Evolutionary conservation across 2,113 vertebrate species (phyloP).

Genomic region (Zosterops lateralis): DNA sequence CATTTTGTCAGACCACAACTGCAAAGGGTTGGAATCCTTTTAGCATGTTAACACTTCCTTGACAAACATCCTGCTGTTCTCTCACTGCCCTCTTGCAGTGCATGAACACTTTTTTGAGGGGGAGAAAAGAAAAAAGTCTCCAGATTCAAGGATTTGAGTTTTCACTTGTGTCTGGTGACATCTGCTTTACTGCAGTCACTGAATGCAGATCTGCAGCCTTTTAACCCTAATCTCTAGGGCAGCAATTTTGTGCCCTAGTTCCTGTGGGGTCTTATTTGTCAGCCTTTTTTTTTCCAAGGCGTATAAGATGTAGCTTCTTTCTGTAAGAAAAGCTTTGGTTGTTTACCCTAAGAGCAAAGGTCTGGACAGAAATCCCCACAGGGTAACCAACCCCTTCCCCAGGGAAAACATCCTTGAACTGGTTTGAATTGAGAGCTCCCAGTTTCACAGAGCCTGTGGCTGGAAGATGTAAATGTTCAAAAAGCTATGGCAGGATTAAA

Average conservation of each 20-base stretch:
- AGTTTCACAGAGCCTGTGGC: neutral
- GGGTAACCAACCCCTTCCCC: neutral
- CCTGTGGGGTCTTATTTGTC: neutral
- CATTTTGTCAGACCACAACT: neutral
- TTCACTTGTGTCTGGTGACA: neutral
- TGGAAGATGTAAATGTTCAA: conserved; percentile 6
- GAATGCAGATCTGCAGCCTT: neutral
- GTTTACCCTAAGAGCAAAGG: neutral
- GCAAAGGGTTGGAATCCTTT: neutral
- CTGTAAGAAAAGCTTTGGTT: neutral
- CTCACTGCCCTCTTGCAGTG: neutral
- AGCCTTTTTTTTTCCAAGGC: neutral
- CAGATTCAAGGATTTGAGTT: neutral
- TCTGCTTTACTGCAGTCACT: neutral
- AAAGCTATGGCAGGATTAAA: neutral
- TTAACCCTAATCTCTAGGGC: conserved; percentile 5
- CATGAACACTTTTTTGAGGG: neutral
- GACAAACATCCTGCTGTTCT: conserved; percentile 28
- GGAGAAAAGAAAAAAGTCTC: neutral
- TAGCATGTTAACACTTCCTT: conserved; percentile 4
- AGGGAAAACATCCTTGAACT: neutral
- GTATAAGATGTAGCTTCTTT: neutral
- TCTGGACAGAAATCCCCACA: neutral
- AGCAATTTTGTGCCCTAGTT: conserved; percentile 45
- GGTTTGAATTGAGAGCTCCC: neutral